Evolutionary conservation across 2,113 vertebrate species (phyloP), one percentile per base, ranked within the genome.

Genomic region (Onychostoma macrolepis): DNA sequence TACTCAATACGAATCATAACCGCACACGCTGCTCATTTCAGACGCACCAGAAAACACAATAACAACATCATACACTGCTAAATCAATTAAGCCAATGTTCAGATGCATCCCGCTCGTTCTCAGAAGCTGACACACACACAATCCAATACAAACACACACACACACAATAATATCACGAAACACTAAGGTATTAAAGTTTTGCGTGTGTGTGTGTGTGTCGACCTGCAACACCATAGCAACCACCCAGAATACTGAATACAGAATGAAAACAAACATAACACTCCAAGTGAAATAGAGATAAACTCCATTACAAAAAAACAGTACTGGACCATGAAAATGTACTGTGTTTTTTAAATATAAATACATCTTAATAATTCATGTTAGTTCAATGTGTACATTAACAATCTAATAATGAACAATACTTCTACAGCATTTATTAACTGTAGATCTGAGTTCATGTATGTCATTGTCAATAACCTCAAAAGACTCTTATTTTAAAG

Each of bases 1-100:
- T 53, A 10, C 17, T 6, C 82, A 28, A 87, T 81, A 85, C 81
- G 58, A 85, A 89, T 72, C 7, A 53, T 4, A 24, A 33, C 4
- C 1, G 3, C 6, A 28, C 4, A 13, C n/a, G 53, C 53, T 56
- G 53, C 65, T 30, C 65, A 19, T 19, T 33, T 21, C 67, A 69
- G 67, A 69, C 6, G 7, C 78, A 67, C 15, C 87, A 61, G 50
- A 75, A 50, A 81, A 53, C 53, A 53, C 75, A 17, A 28, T 21
- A 17, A 30, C 38, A 48, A 3, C n/a, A 17, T 30, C 3, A 50
- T 10, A 19, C 7, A n/a, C 65, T 4, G 6, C 30, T 33, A 33
- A 19, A 69, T 67, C 65, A 67, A 8, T 17, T 33, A 7, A 4
- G 65, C 30, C 28, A 9, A 69, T 33, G 30, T 36, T 69, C 1